Evolutionary conservation across 2,113 vertebrate species (phyloP).

Genomic region (Colinus virginianus): DNA sequence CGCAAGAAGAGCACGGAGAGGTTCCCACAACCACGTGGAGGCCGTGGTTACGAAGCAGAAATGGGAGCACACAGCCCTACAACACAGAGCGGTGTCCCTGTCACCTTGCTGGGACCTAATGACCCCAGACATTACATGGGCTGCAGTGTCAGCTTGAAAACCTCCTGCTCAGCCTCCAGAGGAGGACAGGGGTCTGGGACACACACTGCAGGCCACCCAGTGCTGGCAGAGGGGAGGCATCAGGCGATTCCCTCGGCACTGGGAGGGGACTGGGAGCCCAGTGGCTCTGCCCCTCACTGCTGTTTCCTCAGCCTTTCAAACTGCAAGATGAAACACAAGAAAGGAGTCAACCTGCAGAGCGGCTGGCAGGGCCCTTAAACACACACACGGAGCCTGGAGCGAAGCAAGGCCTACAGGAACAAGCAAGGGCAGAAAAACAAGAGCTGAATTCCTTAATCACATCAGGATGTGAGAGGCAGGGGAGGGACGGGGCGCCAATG

Average conservation of each 20-base stretch:
- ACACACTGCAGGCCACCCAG: background rate
- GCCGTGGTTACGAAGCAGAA: background rate
- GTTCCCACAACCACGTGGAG: slow-evolving; percentile 74
- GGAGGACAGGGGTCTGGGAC: background rate
- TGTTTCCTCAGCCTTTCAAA: slow-evolving; percentile 65
- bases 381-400: slow-evolving; percentile 69
- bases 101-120: background rate
- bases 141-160: background rate
- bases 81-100: background rate
- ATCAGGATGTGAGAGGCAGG: slow-evolving; percentile 87
- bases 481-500: slow-evolving; percentile 78
- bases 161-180: background rate
- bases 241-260: background rate
- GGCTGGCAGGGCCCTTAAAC: slow-evolving; percentile 68
- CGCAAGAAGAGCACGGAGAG: slow-evolving; percentile 59
- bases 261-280: background rate
- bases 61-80: background rate
- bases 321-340: slow-evolving; percentile 61
- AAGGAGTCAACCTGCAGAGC: slow-evolving; percentile 63
- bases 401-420: slow-evolving; percentile 83
- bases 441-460: slow-evolving; percentile 87
- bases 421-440: slow-evolving; percentile 86
- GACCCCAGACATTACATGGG: rapidly evolving
- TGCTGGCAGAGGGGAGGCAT: background rate
- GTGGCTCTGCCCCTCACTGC: slow-evolving; percentile 65